phyloP scores from a whole-genome alignment of 2,113 vertebrate species.

The Gymnogyps californianus region DNA sequence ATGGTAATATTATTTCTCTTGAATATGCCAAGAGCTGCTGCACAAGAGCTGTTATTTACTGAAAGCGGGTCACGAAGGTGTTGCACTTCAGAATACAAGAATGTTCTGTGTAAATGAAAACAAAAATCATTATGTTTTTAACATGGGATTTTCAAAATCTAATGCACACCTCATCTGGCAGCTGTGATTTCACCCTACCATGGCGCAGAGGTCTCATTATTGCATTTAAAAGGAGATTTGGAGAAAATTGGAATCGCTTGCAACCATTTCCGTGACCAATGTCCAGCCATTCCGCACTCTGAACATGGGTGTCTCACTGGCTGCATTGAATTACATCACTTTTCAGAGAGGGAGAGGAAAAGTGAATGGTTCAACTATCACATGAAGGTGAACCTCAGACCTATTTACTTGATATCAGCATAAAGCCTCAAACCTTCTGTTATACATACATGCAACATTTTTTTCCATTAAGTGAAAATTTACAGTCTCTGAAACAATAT shows the following conservation, averaged over 20 bases:
- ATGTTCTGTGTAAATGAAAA: constrained; percentile 82
- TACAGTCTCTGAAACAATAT: not conserved
- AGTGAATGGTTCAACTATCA: not conserved
- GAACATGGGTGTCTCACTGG: not conserved
- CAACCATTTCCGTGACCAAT: not conserved
- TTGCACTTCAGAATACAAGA: constrained; percentile 80
- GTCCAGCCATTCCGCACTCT: not conserved
- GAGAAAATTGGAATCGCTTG: not conserved
- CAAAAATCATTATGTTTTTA: constrained; percentile 72
- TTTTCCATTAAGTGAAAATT: constrained; percentile 14
- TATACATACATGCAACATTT: not conserved
- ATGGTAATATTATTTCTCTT: not conserved
- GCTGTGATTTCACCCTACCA: constrained; percentile 75
- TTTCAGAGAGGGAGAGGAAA: not conserved
- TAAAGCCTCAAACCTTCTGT: not conserved
- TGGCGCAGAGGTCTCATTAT: constrained; percentile 60
- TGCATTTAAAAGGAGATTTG: not conserved
- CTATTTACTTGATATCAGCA: not conserved
- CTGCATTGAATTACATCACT: not conserved
- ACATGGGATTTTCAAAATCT: constrained; percentile 74
- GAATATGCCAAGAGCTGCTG: not conserved
- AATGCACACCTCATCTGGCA: constrained; percentile 79
- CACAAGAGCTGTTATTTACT: constrained; percentile 82
- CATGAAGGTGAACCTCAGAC: not conserved
- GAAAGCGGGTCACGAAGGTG: constrained; percentile 74